These are phyloP conservation scores for Phengaris arion DNA, from an alignment of 2,888 invertebrate species.

Conservation along the genomic window DNA sequence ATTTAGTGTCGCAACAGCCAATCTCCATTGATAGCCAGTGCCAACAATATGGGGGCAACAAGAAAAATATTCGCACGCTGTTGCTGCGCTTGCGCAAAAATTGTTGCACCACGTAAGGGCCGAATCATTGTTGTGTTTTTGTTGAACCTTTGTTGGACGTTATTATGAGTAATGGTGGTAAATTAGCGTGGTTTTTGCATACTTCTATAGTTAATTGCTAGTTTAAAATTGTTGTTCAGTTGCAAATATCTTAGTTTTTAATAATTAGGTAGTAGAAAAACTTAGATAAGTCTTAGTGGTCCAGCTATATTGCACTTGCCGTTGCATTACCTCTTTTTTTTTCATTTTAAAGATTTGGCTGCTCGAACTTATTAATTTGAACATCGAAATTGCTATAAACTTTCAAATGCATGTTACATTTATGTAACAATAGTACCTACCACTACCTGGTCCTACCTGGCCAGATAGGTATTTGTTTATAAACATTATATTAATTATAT, in stretches of 20 bases:
- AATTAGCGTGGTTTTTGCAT: constrained; percentile 26
- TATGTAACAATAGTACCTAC: neutral
- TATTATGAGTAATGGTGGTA: constrained; percentile 29
- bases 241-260: neutral
- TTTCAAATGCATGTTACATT: no score
- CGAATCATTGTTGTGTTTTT: constrained; percentile 33
- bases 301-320: no score
- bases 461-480: neutral
- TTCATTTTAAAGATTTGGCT: no score
- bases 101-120: constrained; percentile 51
- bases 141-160: constrained; percentile 35
- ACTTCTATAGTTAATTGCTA: constrained; percentile 1
- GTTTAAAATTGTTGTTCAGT: neutral
- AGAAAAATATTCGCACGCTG: constrained; percentile 66
- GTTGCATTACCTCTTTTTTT: no score
- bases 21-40: constrained; percentile 30
- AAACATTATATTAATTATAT: neutral
- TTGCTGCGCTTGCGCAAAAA: constrained; percentile 60
- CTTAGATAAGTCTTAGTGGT: neutral
- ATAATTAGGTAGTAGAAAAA: neutral
- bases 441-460: neutral
- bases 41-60: constrained; percentile 65
- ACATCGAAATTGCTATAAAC: no score
- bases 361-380: no score
- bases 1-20: constrained; percentile 29